Conservation (phyloP, 2,113 vertebrate species). For the Phylloscopus trochiloides region DNA sequence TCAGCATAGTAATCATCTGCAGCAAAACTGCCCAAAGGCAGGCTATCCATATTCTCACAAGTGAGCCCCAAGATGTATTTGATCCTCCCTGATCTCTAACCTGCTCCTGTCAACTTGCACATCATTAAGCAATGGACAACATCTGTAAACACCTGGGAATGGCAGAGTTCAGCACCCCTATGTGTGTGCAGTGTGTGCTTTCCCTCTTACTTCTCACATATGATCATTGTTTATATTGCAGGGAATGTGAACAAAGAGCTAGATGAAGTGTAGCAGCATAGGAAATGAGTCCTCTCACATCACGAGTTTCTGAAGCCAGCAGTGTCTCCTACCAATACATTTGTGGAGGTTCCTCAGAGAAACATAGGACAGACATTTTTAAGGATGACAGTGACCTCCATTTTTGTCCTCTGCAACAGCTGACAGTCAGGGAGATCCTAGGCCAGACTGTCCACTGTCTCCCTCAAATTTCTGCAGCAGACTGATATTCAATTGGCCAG, state of each 20-base stretch:
- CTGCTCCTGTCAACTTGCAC: background rate
- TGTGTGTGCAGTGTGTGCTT: rapidly evolving
- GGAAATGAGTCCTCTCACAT: background rate
- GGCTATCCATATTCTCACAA: background rate
- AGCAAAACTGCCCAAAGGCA: background rate
- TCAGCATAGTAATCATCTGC: background rate
- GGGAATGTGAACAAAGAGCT: background rate
- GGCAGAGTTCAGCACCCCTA: background rate
- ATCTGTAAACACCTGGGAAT: background rate
- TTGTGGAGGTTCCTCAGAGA: background rate
- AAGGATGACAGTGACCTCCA: background rate
- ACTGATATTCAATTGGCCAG: background rate
- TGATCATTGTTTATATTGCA: background rate
- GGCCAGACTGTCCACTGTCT: background rate
- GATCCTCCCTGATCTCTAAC: background rate
- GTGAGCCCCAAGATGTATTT: rapidly evolving
- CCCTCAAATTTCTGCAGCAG: background rate
- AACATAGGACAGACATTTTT: background rate
- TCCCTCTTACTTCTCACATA: background rate
- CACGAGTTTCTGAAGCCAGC: background rate
- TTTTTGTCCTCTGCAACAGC: background rate
- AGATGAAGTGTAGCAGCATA: rapidly evolving
- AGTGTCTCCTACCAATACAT: background rate
- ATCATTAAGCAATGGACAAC: background rate
- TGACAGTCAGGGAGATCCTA: background rate